Conservation (phyloP, 2,888 invertebrate species). For the Cepaea hortensis region DNA sequence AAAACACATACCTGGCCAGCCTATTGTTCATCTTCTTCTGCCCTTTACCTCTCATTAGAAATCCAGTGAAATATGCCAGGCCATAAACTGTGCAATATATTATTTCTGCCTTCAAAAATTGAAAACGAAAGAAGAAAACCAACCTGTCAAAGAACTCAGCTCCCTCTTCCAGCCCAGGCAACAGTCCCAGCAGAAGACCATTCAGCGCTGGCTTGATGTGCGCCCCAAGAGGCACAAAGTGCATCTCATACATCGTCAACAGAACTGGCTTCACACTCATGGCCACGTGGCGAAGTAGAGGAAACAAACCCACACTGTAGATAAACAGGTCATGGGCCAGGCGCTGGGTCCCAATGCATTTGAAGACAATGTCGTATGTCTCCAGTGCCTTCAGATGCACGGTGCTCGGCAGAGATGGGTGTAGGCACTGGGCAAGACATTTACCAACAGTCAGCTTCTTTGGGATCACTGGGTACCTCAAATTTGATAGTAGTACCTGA, state of each 20-base stretch:
- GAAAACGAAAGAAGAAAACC: conserved; percentile 49
- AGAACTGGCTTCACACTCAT: conserved; percentile 91
- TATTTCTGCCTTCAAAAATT: too few species aligned
- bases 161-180: conserved; percentile 91
- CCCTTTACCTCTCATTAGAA: too few species aligned
- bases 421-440: conserved; percentile 93
- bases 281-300: conserved; percentile 89
- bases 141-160: conserved; percentile 88
- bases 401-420: conserved; percentile 92
- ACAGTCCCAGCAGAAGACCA: conserved; percentile 89
- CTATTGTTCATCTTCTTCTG: too few species aligned
- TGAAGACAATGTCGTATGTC: conserved; percentile 92
- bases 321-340: conserved; percentile 89
- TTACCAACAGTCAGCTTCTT: conserved; percentile 91
- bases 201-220: conserved; percentile 87
- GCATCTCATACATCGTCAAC: conserved; percentile 88
- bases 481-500: conserved; percentile 86
- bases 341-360: conserved; percentile 87
- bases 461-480: conserved; percentile 90
- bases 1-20: too few species aligned
- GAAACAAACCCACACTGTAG: conserved; percentile 87
- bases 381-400: conserved; percentile 93
- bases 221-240: conserved; percentile 88
- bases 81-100: too few species aligned
- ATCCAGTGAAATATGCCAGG: too few species aligned